Base-by-base conservation (phyloP, 1,140 invertebrate species). In the Chionoecetes opilio region DNA sequence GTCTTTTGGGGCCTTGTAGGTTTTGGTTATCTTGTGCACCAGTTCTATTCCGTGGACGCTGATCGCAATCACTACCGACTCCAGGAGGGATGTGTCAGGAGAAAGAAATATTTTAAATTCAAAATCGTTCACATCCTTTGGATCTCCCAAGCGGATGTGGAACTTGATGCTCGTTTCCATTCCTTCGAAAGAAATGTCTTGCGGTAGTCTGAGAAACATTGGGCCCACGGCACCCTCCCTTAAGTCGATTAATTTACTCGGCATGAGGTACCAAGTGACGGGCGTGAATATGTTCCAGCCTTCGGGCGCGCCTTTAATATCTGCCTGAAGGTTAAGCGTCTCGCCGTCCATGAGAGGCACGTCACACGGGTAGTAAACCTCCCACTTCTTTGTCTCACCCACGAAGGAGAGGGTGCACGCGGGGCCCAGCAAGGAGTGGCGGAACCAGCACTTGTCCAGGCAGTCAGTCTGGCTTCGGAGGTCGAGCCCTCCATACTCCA, bases 341-440 rank as follows among this genome's bases (percentile, higher is more conserved):
- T 38, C 34, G 11, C 88, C 88, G 46, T 90, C 88, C 26, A 90
- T 38, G 34, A 90, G 88, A 9, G 88, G 88, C 3, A 90, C 38
- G 37, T 35, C 34, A 46, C 88, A 90, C 37, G 88, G 88, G n/a
- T 90, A 90, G 37, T 90, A 90, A 11, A 90, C 88, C 0, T 90
- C 88, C 88, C 88, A 90, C 37, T 37, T 87, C 37, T 34, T 87
- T 26, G 6, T 26, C 46, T 53, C 21, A 3, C 46, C 46, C 11
- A 14, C 11, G n/a, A 75, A 3, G 63, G n/a, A 5, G 31, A 90
- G 29, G 3, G 88, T 90, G 46, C 88, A 90, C 29, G 88, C 88
- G 37, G 88, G 88, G 5, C 88, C 88, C 88, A 90, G 29, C 37
- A 90, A 3, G 17, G 37, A n/a, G 37, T 90, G 88, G 46, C 88